phyloP scores from a whole-genome alignment of 2,113 vertebrate genomes.

The Mustela lutreola region DNA sequence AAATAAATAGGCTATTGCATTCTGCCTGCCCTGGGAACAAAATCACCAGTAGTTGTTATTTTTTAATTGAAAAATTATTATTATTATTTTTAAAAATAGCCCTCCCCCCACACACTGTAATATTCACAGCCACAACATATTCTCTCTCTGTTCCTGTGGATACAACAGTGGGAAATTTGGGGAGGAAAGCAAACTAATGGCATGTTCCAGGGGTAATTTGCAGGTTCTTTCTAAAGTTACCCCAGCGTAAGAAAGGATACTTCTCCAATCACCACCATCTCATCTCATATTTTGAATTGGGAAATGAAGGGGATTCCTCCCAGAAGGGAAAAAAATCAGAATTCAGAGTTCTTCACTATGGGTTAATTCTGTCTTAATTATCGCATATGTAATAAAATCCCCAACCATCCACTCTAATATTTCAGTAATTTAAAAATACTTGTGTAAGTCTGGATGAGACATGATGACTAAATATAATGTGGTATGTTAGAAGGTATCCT shows the following conservation, averaged over 20 bases:
- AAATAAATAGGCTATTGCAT: too few relatives aligned
- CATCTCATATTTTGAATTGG: constrained; percentile 24
- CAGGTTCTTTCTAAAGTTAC: background rate
- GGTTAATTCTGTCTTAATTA: background rate
- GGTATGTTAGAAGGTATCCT: background rate
- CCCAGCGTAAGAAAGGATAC: background rate
- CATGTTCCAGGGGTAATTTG: background rate
- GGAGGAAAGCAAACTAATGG: background rate
- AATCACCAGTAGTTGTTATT: background rate
- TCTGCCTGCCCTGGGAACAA: too few relatives aligned
- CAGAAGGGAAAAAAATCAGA: background rate
- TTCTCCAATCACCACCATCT: background rate
- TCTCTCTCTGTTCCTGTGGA: background rate
- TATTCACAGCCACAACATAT: background rate
- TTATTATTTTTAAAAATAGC: background rate
- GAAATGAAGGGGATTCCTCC: background rate
- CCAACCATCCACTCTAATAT: background rate
- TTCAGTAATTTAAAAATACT: background rate
- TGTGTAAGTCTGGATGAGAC: background rate
- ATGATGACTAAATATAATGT: background rate
- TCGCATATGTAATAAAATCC: background rate
- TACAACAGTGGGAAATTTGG: background rate
- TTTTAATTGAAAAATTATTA: background rate
- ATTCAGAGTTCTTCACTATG: background rate
- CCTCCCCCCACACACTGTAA: background rate